A percentile compares a stretch with the other conserved stretches of the same genome.
These are phyloP conservation scores for Lissonota sp. DNA, from an alignment of 2,888 invertebrate species.

Conservation along the genomic window DNA sequence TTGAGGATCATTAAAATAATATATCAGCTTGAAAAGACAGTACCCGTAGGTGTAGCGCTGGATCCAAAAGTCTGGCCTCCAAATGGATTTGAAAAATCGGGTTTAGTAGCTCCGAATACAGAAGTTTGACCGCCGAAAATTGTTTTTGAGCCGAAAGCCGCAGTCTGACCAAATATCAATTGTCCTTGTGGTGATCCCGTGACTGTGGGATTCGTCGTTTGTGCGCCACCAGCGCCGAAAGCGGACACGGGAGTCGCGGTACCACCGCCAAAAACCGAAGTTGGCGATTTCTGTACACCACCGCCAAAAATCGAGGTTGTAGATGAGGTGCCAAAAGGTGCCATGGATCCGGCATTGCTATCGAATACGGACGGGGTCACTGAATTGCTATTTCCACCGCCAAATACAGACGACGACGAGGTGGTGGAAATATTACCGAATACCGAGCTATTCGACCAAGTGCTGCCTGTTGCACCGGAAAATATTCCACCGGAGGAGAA, in stretches of 20 bases:
- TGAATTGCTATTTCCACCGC: conserved; percentile 57
- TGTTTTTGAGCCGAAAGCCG: conserved; percentile 77
- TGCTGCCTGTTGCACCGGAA: conserved; percentile 21
- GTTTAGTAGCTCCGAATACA: conserved; percentile 73
- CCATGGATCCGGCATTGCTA: conserved; percentile 52
- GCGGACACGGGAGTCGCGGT: conserved; percentile 57
- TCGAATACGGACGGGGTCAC: conserved; percentile 46
- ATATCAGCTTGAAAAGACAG: conserved; percentile 4
- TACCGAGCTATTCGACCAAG: conserved; percentile 56
- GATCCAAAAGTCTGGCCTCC: conserved; percentile 74
- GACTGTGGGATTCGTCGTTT: conserved; percentile 56
- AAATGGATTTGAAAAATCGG: conserved; percentile 75
- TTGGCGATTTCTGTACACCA: conserved; percentile 51
- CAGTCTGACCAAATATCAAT: conserved; percentile 75
- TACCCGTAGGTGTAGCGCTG: conserved; percentile 70
- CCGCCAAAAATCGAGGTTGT: conserved; percentile 61
- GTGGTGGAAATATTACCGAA: conserved; percentile 63
- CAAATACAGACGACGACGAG: conserved; percentile 66
- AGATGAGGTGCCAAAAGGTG: conserved; percentile 48
- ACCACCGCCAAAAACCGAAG: conserved; percentile 65
- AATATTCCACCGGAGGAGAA: conserved; percentile 58
- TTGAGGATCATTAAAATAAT: neutral
- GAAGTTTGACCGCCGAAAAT: conserved; percentile 74
- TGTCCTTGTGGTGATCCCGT: conserved; percentile 44
- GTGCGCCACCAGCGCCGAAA: conserved; percentile 64